Percentiles rank a stretch among this genome's conserved stretches.
phyloP scores from a whole-genome alignment of 2,888 invertebrate genomes.

The Trilocha varians region DNA sequence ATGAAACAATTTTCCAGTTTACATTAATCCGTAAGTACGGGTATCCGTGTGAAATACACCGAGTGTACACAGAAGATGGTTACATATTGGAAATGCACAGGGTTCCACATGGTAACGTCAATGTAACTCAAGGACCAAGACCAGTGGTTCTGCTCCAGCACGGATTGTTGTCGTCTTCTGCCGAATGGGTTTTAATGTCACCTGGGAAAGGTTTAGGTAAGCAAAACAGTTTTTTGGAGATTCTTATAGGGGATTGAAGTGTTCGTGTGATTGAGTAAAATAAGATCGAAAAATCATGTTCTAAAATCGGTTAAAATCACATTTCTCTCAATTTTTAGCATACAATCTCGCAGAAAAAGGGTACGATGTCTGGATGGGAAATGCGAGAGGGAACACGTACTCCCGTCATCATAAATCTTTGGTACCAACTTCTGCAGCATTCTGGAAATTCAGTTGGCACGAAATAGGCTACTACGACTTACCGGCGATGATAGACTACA shows the following conservation, averaged over 20 bases:
- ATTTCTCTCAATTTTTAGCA: slow-evolving; percentile 52
- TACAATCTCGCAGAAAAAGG: slow-evolving; percentile 79
- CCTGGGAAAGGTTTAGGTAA: slow-evolving; percentile 74
- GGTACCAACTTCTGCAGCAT: slow-evolving; percentile 41
- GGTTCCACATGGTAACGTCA: slow-evolving; percentile 74
- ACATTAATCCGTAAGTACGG: slow-evolving; percentile 68
- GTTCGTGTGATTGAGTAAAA: too few species aligned
- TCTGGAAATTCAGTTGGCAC: slow-evolving; percentile 79
- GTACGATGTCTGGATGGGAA: slow-evolving; percentile 89
- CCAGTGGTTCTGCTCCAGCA: slow-evolving; percentile 83
- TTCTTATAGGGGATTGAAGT: too few species aligned
- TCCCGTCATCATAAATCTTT: slow-evolving; percentile 73
- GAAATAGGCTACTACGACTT: slow-evolving; percentile 84
- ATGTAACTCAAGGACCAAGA: slow-evolving; percentile 19
- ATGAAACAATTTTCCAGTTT: slow-evolving; percentile 27
- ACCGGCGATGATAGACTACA: slow-evolving; percentile 82
- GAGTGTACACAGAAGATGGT: slow-evolving; percentile 83
- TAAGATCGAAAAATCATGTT: too few species aligned
- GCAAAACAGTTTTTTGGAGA: too few species aligned
- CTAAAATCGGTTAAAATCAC: not conserved
- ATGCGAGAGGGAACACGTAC: slow-evolving; percentile 87
- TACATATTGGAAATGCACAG: slow-evolving; percentile 87
- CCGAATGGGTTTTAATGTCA: slow-evolving; percentile 84
- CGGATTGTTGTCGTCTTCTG: slow-evolving; percentile 84
- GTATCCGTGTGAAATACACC: slow-evolving; percentile 82